Evolutionary conservation across 2,888 invertebrate species (phyloP).

Genomic region (Plagodis dolabraria): DNA sequence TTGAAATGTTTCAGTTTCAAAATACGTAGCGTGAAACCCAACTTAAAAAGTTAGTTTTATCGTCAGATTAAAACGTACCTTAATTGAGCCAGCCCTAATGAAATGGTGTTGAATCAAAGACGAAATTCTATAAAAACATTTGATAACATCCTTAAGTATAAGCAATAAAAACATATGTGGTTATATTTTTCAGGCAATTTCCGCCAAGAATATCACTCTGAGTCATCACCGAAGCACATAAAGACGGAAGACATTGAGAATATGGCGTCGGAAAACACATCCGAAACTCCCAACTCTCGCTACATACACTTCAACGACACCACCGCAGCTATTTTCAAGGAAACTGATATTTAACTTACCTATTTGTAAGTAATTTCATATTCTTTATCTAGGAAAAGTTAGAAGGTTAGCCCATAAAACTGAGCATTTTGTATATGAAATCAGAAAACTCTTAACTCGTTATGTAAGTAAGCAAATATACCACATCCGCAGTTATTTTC

Average conservation of each 20-base stretch:
- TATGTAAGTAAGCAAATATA: too few species aligned
- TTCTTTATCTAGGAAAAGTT: background rate
- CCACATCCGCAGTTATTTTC: too few species aligned
- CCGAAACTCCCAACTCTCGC: slow-evolving; percentile 66
- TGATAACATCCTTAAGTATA: background rate
- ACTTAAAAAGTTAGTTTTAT: too few species aligned
- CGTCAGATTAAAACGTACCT: too few species aligned
- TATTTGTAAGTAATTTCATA: slow-evolving; percentile 2
- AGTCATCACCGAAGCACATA: slow-evolving; percentile 69
- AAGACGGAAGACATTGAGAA: slow-evolving; percentile 62
- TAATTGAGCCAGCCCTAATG: too few species aligned
- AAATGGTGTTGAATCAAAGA: too few species aligned
- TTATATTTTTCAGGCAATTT: slow-evolving; percentile 67
- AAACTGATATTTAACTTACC: slow-evolving; percentile 71
- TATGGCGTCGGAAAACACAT: slow-evolving; percentile 47
- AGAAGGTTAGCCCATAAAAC: background rate
- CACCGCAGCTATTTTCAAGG: slow-evolving; percentile 69
- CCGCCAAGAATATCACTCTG: slow-evolving; percentile 74
- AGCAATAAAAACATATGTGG: background rate
- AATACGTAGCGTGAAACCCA: too few species aligned
- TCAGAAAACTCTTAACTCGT: too few species aligned
- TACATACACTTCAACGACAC: slow-evolving; percentile 76
- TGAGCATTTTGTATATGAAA: too few species aligned
- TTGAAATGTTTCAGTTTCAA: too few species aligned
- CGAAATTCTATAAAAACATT: too few species aligned